A percentile compares a stretch with the other conserved stretches of the same genome.
Conservation (phyloP, 2,888 invertebrate genomes). For the Volucella inanis region DNA sequence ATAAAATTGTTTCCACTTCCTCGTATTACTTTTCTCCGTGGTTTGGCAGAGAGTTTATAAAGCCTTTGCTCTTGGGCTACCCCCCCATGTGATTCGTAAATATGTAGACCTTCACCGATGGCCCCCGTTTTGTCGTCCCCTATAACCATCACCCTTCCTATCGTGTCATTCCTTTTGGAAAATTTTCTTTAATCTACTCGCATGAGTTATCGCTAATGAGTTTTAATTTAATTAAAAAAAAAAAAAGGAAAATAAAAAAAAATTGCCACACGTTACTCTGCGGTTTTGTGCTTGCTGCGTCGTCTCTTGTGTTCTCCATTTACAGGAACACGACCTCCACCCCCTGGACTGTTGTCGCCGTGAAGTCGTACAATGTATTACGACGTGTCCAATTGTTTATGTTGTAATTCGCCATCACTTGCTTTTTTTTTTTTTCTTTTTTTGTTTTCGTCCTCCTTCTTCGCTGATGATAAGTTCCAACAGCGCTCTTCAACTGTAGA, state of each 20-base stretch:
- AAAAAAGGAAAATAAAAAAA: constrained; percentile 22
- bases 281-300: constrained; percentile 63
- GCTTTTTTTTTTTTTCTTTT: neutral
- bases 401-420: constrained; percentile 56
- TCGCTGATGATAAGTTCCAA: constrained; percentile 10
- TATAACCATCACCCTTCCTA: neutral
- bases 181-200: constrained; percentile 74
- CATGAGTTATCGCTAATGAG: constrained; percentile 76
- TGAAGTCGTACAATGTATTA: constrained; percentile 63
- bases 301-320: constrained; percentile 43
- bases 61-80: constrained; percentile 9
- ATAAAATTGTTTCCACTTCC: neutral
- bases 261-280: constrained; percentile 75
- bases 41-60: constrained; percentile 21
- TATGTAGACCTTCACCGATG: constrained; percentile 17
- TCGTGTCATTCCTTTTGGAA: constrained; percentile 19
- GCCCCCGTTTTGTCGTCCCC: constrained; percentile 7
- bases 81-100: constrained; percentile 25
- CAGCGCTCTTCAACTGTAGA: constrained; percentile 46
- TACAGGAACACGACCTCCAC: constrained; percentile 27
- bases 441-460: neutral
- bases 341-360: constrained; percentile 29
- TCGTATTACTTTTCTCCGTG: constrained; percentile 32
- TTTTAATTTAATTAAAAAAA: constrained; percentile 76
- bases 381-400: constrained; percentile 73